Evolutionary conservation across 2,888 invertebrate species (phyloP).

Genomic region (Pecten maximus): DNA sequence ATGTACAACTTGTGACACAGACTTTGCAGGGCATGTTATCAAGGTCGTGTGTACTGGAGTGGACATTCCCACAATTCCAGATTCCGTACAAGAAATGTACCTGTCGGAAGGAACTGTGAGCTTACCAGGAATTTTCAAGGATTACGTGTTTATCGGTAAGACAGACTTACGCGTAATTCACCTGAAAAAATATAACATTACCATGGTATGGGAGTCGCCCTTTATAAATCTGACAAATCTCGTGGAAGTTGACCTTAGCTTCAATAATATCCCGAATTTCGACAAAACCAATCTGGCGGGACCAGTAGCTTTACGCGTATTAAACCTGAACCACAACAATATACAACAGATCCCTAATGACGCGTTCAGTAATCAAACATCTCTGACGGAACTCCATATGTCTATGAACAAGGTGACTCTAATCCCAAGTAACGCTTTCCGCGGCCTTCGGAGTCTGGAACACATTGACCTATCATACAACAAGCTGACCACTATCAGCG

Average conservation of each 20-base stretch:
- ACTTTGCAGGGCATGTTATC: slow-evolving; percentile 49
- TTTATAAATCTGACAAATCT: slow-evolving; percentile 57
- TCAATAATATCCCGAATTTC: slow-evolving; percentile 55
- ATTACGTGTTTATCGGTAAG: slow-evolving; percentile 51
- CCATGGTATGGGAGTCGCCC: slow-evolving; percentile 53
- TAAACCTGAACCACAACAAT: slow-evolving; percentile 61
- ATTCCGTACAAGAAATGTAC: slow-evolving; percentile 47
- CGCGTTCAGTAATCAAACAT: slow-evolving; percentile 56
- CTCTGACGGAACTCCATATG: slow-evolving; percentile 59
- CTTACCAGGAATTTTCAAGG: slow-evolving; percentile 50
- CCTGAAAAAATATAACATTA: slow-evolving; percentile 57
- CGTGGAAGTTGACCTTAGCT: slow-evolving; percentile 55
- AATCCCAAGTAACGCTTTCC: slow-evolving; percentile 57
- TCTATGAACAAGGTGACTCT: slow-evolving; percentile 55
- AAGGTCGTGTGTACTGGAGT: slow-evolving; percentile 56
- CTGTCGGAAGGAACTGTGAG: slow-evolving; percentile 40
- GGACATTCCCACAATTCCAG: slow-evolving; percentile 50
- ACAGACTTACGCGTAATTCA: slow-evolving; percentile 52
- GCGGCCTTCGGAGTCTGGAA: slow-evolving; percentile 45
- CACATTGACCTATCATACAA: slow-evolving; percentile 54
- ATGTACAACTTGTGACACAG: slow-evolving; percentile 53
- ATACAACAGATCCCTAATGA: slow-evolving; percentile 53
- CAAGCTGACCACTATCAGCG: slow-evolving; percentile 40
- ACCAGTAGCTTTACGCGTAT: slow-evolving; percentile 56
- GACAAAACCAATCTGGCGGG: slow-evolving; percentile 58